These are phyloP conservation scores for Cydia fagiglandana DNA, from an alignment of 1,140 invertebrate species.

Conservation along the genomic window DNA sequence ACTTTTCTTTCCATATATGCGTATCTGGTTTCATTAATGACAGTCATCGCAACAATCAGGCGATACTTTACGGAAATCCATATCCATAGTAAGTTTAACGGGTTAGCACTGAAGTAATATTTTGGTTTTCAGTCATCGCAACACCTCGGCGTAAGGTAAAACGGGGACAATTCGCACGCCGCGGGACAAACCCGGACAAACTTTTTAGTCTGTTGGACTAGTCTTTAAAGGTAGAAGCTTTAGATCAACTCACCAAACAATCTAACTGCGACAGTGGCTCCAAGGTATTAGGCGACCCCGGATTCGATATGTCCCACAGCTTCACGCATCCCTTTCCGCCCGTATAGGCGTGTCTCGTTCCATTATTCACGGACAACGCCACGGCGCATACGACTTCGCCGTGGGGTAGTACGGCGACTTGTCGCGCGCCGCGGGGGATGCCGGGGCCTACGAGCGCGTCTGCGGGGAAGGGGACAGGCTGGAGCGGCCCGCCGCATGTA, in stretches of 20 bases:
- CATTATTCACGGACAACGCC: slow-evolving; percentile 89
- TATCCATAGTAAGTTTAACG: too few species aligned
- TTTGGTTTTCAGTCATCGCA: too few species aligned
- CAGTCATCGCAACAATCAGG: too few species aligned
- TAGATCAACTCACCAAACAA: slow-evolving; percentile 86
- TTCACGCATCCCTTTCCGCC: slow-evolving; percentile 99
- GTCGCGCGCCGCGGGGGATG: slow-evolving; percentile 93
- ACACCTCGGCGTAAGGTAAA: too few species aligned
- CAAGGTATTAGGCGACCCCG: slow-evolving; percentile 83
- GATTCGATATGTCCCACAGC: slow-evolving; percentile 95
- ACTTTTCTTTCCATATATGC: too few species aligned
- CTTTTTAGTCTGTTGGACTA: too few species aligned
- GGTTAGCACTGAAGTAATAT: too few species aligned
- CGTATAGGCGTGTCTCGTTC: slow-evolving; percentile 97
- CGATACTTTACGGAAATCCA: too few species aligned
- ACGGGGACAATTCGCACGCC: too few species aligned
- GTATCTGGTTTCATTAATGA: too few species aligned
- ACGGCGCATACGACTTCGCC: slow-evolving; percentile 96
- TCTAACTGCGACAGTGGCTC: slow-evolving; percentile 93
- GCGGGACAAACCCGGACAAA: too few species aligned
- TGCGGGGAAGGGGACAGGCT: slow-evolving; percentile 96
- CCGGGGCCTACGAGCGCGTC: slow-evolving; percentile 95
- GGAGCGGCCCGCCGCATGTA: slow-evolving; percentile 92
- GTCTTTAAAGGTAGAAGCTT: too few species aligned
- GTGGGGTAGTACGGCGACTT: slow-evolving; percentile 95